Conservation (phyloP, 2,113 vertebrate species). For the Papio anubis region DNA sequence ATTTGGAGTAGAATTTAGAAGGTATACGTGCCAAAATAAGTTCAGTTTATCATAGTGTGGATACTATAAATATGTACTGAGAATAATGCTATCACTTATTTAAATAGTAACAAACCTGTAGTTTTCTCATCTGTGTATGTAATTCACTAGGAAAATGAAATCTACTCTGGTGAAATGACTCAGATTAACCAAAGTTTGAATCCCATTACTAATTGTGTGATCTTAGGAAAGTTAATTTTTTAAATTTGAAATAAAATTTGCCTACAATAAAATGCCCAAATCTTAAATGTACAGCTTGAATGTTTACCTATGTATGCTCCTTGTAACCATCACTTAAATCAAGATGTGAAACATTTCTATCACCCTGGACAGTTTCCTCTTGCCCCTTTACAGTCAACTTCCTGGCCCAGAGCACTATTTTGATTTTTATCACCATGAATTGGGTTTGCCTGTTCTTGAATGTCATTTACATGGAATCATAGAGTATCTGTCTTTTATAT, state of each 20-base stretch:
- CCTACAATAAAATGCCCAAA: background rate
- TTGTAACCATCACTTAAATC: background rate
- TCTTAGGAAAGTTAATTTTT: background rate
- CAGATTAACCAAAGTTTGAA: background rate
- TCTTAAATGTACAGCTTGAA: background rate
- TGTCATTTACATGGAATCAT: background rate
- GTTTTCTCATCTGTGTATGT: background rate
- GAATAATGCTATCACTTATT: background rate
- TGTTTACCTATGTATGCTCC: background rate
- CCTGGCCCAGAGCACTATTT: background rate
- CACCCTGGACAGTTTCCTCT: background rate
- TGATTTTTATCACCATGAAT: background rate
- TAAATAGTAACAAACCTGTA: background rate
- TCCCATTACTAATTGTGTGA: background rate
- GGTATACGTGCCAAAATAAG: background rate
- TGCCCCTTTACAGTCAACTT: background rate
- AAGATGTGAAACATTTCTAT: background rate
- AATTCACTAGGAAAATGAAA: slow-evolving; percentile 15
- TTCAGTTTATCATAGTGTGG: background rate
- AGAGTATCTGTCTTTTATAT: background rate
- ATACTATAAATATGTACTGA: background rate
- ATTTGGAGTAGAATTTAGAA: background rate
- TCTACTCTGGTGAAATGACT: background rate
- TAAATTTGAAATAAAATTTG: background rate
- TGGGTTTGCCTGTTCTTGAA: background rate